These are phyloP conservation scores for Tiphia femorata DNA, from an alignment of 2,888 invertebrate species.

Conservation along the genomic window DNA sequence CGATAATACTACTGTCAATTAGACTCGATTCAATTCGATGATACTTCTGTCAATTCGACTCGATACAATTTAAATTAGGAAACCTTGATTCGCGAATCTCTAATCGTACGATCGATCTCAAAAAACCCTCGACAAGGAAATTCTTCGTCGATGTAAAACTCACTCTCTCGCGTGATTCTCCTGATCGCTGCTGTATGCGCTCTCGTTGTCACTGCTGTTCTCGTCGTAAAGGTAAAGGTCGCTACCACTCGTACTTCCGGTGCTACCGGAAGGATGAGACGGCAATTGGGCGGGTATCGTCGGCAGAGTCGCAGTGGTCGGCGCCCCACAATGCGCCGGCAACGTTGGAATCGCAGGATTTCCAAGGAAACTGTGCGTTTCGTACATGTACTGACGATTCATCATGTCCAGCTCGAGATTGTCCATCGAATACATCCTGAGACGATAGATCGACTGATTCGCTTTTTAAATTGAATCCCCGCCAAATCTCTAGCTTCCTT, in stretches of 20 bases:
- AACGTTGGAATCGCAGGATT: conserved; percentile 66
- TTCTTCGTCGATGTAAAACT: conserved; percentile 43
- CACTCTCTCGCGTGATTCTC: conserved; percentile 84
- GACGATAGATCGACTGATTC: neutral
- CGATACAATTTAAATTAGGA: too few species aligned
- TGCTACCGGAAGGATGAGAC: conserved; percentile 67
- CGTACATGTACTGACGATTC: conserved; percentile 77
- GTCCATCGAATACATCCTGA: conserved; percentile 79
- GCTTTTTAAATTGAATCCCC: too few species aligned
- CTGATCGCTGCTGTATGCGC: conserved; percentile 86
- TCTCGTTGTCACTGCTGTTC: conserved; percentile 76
- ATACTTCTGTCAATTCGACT: too few species aligned
- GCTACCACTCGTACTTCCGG: conserved; percentile 76
- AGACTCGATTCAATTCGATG: too few species aligned
- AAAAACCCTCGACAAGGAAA: too few species aligned
- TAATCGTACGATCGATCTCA: too few species aligned
- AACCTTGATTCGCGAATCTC: too few species aligned
- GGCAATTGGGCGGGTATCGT: conserved; percentile 64
- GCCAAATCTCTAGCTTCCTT: neutral
- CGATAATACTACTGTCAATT: too few species aligned
- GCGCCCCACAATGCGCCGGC: conserved; percentile 60
- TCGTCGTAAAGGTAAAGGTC: conserved; percentile 81
- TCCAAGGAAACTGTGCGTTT: conserved; percentile 69
- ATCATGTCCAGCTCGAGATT: conserved; percentile 78
- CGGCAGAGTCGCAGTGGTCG: conserved; percentile 53